These are phyloP conservation scores for Pseudotriccus pelzelni DNA, from an alignment of 2,797 vertebrate genomes.

Conservation along the genomic window DNA sequence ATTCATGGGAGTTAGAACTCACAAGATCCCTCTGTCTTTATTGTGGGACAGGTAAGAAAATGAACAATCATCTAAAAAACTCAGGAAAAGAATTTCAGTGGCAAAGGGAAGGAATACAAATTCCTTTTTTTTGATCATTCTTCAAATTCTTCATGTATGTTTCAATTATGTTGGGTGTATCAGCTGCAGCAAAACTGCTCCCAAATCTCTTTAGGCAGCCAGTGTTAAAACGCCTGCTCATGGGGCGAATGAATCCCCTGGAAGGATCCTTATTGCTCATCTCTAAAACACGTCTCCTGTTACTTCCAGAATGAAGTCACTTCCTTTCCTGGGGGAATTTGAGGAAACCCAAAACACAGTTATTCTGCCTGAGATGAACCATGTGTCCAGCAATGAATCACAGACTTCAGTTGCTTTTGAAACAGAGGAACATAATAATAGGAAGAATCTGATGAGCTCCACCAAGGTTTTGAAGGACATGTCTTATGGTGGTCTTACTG, in stretches of 20 bases:
- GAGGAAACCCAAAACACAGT: constrained; percentile 63
- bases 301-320: constrained; percentile 75
- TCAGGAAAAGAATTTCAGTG: neutral
- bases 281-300: constrained; percentile 3
- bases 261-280: neutral
- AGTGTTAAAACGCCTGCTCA: neutral
- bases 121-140: neutral
- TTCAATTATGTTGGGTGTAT: neutral
- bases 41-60: neutral
- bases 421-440: constrained; percentile 79
- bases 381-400: constrained; percentile 63
- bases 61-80: neutral
- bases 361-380: constrained; percentile 40
- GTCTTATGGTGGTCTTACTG: neutral
- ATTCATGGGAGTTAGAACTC: neutral
- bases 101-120: neutral
- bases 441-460: constrained; percentile 73
- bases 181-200: neutral
- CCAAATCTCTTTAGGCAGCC: neutral
- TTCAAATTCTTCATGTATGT: neutral
- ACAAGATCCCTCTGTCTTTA: neutral
- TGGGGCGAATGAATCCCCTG: neutral
- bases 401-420: constrained; percentile 73
- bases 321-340: constrained; percentile 72
- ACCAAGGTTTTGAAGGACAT: constrained; percentile 34